Percentiles rank a stretch among this genome's conserved stretches.
Conservation (phyloP, 2,797 vertebrate species). For the Lepus oiostolus region DNA sequence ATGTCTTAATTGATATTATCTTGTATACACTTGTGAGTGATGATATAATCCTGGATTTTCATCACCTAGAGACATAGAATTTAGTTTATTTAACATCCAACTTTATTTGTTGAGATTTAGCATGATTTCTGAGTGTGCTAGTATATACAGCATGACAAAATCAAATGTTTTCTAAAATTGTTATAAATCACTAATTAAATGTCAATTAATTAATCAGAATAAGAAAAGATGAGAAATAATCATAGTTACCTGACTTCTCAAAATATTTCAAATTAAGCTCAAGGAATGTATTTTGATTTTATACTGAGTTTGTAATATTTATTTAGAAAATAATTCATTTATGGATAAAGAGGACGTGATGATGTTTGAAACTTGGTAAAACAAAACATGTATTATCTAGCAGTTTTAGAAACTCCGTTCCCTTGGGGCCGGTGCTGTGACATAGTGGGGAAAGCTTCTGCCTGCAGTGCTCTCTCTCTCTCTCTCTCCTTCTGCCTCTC, state of each 20-base stretch:
- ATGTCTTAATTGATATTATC: background rate
- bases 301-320: background rate
- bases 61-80: background rate
- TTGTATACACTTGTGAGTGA: background rate
- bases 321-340: background rate
- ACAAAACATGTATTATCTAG: background rate
- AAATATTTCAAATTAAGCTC: background rate
- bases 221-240: background rate
- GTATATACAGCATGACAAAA: background rate
- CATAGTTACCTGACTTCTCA: background rate
- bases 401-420: conserved; percentile 9
- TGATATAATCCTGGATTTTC: background rate
- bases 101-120: background rate
- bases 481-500: too few species aligned
- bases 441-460: too few species aligned
- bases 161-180: background rate
- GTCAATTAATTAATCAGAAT: background rate
- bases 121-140: background rate
- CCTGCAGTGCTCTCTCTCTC: too few species aligned
- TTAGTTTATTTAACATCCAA: background rate
- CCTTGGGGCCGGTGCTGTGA: too few species aligned
- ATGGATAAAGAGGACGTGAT: background rate
- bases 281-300: background rate
- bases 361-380: background rate
- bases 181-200: background rate